Conservation (phyloP, 2,797 vertebrate genomes). For the Girardinus metallicus region DNA sequence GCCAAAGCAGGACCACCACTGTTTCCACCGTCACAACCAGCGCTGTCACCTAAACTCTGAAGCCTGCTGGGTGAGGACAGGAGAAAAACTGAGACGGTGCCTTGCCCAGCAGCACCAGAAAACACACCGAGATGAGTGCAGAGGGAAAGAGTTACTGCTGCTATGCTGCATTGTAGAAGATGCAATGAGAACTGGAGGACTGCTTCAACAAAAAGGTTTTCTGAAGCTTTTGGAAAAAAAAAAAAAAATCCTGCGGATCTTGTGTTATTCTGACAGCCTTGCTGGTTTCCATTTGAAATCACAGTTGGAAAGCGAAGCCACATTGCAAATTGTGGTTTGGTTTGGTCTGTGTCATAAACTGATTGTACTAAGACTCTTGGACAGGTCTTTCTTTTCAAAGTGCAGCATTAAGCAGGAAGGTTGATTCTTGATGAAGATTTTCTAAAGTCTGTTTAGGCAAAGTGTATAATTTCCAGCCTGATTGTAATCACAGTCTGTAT, state of each 20-base stretch:
- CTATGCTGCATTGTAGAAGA: constrained; percentile 84
- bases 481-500: constrained; percentile 61
- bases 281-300: constrained; percentile 40
- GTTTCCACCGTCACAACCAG: constrained; percentile 77
- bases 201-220: constrained; percentile 65
- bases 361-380: constrained; percentile 6
- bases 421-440: constrained; percentile 45
- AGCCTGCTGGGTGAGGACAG: constrained; percentile 43
- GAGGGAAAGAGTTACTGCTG: constrained; percentile 81
- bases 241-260: constrained; percentile 43
- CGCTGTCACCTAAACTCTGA: constrained; percentile 80
- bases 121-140: constrained; percentile 53
- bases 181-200: constrained; percentile 84
- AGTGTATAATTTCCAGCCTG: constrained; percentile 51
- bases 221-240: not conserved
- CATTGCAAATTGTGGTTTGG: constrained; percentile 22
- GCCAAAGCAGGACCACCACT: constrained; percentile 80
- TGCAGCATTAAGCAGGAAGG: constrained; percentile 38
- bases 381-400: constrained; percentile 37
- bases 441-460: constrained; percentile 45
- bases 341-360: constrained; percentile 29
- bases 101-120: constrained; percentile 40
- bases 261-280: constrained; percentile 32
- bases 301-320: constrained; percentile 45
- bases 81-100: constrained; percentile 33